Evolutionary conservation across 2,888 invertebrate genomes (phyloP), one percentile per base, ranked within the genome.

Genomic region (Exocentrus adspersus): DNA sequence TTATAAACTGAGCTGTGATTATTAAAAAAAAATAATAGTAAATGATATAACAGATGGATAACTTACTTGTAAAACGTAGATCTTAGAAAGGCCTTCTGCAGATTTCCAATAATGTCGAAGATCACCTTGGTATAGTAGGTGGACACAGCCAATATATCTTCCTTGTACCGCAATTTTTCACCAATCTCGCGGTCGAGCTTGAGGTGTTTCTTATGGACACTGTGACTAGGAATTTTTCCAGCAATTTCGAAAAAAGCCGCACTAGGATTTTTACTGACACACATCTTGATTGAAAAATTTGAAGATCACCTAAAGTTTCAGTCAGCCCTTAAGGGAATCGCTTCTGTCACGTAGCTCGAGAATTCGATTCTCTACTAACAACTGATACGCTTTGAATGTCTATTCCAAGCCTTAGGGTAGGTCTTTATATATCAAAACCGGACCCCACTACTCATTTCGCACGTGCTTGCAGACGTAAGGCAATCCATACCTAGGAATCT

Each of bases 1-100:
- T n/a, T n/a, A n/a, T n/a, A n/a, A n/a, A n/a, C n/a, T n/a, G n/a
- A n/a, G 24, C 24, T 24, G 24, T 24, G 24, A 24, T 24, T 24
- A 7, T 24, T 24, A 3, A 24, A 24, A 24, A 24, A 3, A 24
- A 7, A 14, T 37, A 32, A 9, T 19, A 24, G 24, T 7, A 24
- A 7, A 24, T 5, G 7, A 5, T 5, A 24, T 3, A 24, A 24
- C 7, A 24, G 24, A 5, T 24, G 24, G n/a, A n/a, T 7, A 24
- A 72, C 76, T 76, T 75, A 80, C 80, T 77, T 79, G 64, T 77
- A 79, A 54, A 71, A 71, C 53, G 67, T 69, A 10, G 79, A 75
- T n/a, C 75, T 65, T 62, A 75, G 73, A 50, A 78, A 73, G 43
- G 65, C 68, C 51, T 74, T 67, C 53, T 74, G 67, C 20, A 70